A percentile compares a stretch with the other conserved stretches of the same genome.
phyloP scores from a whole-genome alignment of 2,113 vertebrate species.

The Origma solitaria region DNA sequence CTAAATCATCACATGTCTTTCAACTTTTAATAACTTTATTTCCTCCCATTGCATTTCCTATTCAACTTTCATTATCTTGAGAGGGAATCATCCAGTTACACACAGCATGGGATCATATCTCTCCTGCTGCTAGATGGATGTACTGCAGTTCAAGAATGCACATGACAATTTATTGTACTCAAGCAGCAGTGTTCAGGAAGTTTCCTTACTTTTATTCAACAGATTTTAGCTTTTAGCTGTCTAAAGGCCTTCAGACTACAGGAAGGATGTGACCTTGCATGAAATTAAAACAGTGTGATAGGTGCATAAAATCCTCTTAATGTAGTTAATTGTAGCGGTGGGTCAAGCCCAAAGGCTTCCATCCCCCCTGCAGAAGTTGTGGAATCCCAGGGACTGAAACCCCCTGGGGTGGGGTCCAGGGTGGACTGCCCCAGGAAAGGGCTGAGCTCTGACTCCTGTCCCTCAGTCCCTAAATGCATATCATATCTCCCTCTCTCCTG shows the following conservation, averaged over 20 bases:
- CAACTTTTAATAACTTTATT: conserved; percentile 60
- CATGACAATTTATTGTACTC: conserved; percentile 49
- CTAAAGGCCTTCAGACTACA: neutral
- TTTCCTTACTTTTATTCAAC: neutral
- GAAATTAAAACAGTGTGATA: neutral
- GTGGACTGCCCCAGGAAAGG: too few relatives aligned
- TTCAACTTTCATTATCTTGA: conserved; percentile 68
- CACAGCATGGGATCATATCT: conserved; percentile 53
- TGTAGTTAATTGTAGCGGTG: too few relatives aligned
- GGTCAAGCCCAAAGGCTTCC: too few relatives aligned
- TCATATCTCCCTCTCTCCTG: too few relatives aligned
- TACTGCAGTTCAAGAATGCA: conserved; percentile 32
- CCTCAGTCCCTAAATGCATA: too few relatives aligned
- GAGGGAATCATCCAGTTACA: conserved; percentile 61
- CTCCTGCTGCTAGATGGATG: conserved; percentile 68
- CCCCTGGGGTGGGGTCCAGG: too few relatives aligned
- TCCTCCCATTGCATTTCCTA: conserved; percentile 33
- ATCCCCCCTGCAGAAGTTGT: too few relatives aligned
- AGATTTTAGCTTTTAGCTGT: neutral
- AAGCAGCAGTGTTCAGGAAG: conserved; percentile 28
- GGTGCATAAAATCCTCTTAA: neutral
- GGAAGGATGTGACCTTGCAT: neutral
- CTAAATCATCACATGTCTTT: conserved; percentile 59
- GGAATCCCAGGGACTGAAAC: too few relatives aligned
- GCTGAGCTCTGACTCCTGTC: too few relatives aligned